phyloP scores from a whole-genome alignment of 2,888 invertebrate species.

The Chromoteleia sp. region DNA sequence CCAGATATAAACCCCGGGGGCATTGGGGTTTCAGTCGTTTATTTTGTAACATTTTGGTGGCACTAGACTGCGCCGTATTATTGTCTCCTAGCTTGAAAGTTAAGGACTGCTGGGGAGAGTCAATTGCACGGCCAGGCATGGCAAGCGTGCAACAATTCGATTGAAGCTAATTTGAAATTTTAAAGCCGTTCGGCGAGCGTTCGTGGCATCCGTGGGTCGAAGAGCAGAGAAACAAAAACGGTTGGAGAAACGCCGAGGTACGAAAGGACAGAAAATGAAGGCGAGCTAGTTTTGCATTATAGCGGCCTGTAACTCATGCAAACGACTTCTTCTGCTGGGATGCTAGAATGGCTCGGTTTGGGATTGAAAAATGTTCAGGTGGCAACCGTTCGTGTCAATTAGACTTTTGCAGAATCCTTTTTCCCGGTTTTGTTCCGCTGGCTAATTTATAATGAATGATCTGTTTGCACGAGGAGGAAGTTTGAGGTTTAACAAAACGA shows the following conservation, averaged over 20 bases:
- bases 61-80: conserved; percentile 32
- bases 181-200: conserved; percentile 74
- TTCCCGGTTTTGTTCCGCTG: no score
- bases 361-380: conserved; percentile 18
- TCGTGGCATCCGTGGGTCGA: conserved; percentile 70
- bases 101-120: conserved; percentile 68
- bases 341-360: conserved; percentile 25
- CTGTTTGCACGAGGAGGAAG: no score
- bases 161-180: conserved; percentile 83
- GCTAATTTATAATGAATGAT: background rate
- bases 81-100: conserved; percentile 56
- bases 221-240: conserved; percentile 69
- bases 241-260: conserved; percentile 37
- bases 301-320: conserved; percentile 56
- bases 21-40: background rate
- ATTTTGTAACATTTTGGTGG: conserved; percentile 36
- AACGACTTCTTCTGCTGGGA: conserved; percentile 28
- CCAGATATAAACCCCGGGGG: background rate
- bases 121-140: conserved; percentile 74
- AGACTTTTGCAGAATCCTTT: background rate
- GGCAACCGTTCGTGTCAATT: conserved; percentile 28
- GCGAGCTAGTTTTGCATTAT: conserved; percentile 46
- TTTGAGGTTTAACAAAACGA: no score
- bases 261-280: conserved; percentile 59
- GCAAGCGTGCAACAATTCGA: conserved; percentile 80